These are phyloP conservation scores for Sabellastarte sp. DNA, from an alignment of 2,888 invertebrate species.

Conservation along the genomic window DNA sequence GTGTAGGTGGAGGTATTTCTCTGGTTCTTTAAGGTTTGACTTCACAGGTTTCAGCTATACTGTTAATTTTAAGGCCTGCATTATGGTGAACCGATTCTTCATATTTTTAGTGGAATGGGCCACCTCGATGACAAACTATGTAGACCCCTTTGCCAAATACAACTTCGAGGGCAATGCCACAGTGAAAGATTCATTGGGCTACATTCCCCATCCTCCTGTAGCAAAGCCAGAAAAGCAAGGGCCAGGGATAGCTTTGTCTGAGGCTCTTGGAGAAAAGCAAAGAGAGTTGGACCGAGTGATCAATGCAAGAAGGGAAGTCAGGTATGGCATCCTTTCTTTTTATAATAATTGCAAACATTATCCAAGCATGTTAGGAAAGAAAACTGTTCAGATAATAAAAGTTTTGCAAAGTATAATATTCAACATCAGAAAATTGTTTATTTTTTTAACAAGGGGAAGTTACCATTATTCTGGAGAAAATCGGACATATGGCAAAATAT, in stretches of 20 bases:
- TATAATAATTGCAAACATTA: not conserved
- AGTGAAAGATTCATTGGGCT: conserved; percentile 17
- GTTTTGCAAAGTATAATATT: too few species aligned
- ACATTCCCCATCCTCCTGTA: conserved; percentile 14
- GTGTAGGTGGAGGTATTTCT: too few species aligned
- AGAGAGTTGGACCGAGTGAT: conserved; percentile 3
- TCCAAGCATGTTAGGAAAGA: too few species aligned
- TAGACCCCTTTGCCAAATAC: conserved; percentile 14
- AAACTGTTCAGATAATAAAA: too few species aligned
- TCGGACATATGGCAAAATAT: too few species aligned
- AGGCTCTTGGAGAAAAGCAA: conserved; percentile 14
- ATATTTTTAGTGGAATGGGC: conserved; percentile 17
- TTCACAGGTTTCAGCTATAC: not conserved
- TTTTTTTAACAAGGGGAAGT: too few species aligned
- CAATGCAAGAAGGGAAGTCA: conserved; percentile 14
- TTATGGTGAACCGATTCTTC: too few species aligned
- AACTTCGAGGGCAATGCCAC: conserved; percentile 5
- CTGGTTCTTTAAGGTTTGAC: conserved; percentile 1
- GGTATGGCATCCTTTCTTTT: conserved; percentile 10
- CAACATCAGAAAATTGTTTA: too few species aligned
- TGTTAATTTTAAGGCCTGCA: too few species aligned
- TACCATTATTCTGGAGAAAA: too few species aligned
- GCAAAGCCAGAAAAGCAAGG: conserved; percentile 19
- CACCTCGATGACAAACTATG: conserved; percentile 8
- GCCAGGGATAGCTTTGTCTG: conserved; percentile 24